A percentile compares a stretch with the other conserved stretches of the same genome.
phyloP scores from a whole-genome alignment of 1,140 invertebrate genomes.

The Kradibia gibbosae region DNA sequence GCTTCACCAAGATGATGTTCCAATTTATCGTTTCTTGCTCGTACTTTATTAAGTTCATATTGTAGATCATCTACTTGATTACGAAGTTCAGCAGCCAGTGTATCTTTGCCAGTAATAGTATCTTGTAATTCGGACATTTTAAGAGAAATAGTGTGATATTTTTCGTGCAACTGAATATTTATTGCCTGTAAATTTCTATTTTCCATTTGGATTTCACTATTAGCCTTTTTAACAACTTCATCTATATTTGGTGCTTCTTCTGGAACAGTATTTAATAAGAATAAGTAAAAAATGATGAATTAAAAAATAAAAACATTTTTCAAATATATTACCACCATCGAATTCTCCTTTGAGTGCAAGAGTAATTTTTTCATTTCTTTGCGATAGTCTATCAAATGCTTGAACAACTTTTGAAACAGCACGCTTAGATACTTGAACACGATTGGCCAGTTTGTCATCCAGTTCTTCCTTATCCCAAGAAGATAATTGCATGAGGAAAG shows the following conservation, averaged over 20 bases:
- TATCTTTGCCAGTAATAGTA: constrained; percentile 91
- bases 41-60: constrained; percentile 92
- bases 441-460: constrained; percentile 94
- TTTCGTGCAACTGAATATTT: constrained; percentile 93
- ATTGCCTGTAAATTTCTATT: constrained; percentile 93
- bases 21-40: constrained; percentile 90
- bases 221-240: constrained; percentile 85
- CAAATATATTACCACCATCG: constrained; percentile 74
- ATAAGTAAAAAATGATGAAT: neutral
- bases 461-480: constrained; percentile 98
- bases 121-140: constrained; percentile 94
- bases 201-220: constrained; percentile 90
- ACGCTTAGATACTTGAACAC: constrained; percentile 92
- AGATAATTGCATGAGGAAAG: constrained; percentile 95
- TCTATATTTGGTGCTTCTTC: constrained; percentile 82
- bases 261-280: constrained; percentile 58
- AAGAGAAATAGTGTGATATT: constrained; percentile 92
- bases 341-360: constrained; percentile 88
- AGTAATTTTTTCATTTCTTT: constrained; percentile 94
- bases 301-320: neutral
- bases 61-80: constrained; percentile 97
- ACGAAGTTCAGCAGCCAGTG: constrained; percentile 93
- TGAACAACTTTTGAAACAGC: constrained; percentile 97
- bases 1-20: constrained; percentile 92
- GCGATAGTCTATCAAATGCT: constrained; percentile 94